phyloP scores from a whole-genome alignment of 2,113 vertebrate genomes.

The Anas platyrhynchos region DNA sequence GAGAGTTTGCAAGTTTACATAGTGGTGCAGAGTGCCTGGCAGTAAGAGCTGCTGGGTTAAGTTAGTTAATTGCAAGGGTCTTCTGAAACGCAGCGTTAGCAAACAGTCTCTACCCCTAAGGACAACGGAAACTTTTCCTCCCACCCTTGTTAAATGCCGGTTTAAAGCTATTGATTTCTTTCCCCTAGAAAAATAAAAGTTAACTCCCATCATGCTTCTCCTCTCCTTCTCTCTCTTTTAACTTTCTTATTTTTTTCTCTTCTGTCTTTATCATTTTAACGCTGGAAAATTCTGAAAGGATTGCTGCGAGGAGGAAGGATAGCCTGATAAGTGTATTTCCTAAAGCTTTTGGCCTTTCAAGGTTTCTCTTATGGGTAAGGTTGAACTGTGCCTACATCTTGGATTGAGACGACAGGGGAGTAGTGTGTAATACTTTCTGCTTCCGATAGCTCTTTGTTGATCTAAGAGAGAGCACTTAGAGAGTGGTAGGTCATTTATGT shows the following conservation, averaged over 20 bases:
- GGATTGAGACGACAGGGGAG: conserved; percentile 5
- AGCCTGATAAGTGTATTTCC: conserved; percentile 26
- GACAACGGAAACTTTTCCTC: background rate
- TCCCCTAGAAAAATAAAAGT: background rate
- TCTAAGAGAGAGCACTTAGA: conserved; percentile 73
- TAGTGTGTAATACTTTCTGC: conserved; percentile 49
- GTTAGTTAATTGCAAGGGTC: background rate
- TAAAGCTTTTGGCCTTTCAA: conserved; percentile 44
- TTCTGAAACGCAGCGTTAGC: background rate
- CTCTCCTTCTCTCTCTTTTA: background rate
- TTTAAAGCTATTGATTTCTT: conserved; percentile 7
- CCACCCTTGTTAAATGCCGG: background rate
- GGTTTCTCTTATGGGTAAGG: conserved; percentile 31
- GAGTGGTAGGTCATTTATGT: conserved; percentile 71
- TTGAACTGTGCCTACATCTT: background rate
- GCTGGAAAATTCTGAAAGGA: background rate
- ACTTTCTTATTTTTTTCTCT: background rate
- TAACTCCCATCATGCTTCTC: background rate
- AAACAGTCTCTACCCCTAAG: background rate
- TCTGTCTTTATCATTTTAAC: background rate
- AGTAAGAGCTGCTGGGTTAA: background rate
- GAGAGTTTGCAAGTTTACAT: background rate
- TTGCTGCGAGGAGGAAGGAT: background rate
- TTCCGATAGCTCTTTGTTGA: conserved; percentile 75
- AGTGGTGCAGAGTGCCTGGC: background rate